Percentiles rank a stretch among this genome's conserved stretches.
Conservation (phyloP, 2,113 vertebrate species). For the Pachypanchax playfairii region DNA sequence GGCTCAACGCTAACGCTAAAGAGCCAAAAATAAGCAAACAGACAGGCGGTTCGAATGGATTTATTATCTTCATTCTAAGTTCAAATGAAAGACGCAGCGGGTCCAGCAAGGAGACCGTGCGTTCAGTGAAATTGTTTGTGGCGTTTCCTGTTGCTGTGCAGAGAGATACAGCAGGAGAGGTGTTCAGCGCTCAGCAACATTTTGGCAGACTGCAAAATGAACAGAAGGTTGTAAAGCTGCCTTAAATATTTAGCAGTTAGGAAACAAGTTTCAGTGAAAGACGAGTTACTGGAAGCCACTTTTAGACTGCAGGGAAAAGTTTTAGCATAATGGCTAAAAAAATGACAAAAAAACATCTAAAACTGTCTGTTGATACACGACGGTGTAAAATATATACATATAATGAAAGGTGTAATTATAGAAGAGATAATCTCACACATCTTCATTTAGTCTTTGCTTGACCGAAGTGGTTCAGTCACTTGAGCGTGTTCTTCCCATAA, state of each 20-base stretch:
- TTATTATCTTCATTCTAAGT: neutral
- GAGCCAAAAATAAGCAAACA: conserved; percentile 29
- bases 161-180: conserved; percentile 36
- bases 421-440: too few species aligned
- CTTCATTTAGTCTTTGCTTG: too few species aligned
- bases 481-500: too few species aligned
- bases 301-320: neutral
- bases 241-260: conserved; percentile 17
- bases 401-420: too few species aligned
- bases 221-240: conserved; percentile 36
- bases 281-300: neutral
- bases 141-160: neutral
- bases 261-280: conserved; percentile 1
- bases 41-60: conserved; percentile 8
- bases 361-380: too few species aligned
- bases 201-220: conserved; percentile 19
- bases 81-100: too few species aligned
- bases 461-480: too few species aligned
- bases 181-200: conserved; percentile 14
- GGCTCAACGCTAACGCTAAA: conserved; percentile 42
- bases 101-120: neutral
- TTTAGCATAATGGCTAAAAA: neutral
- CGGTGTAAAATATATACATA: too few species aligned
- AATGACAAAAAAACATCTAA: too few species aligned
- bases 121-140: neutral